These are phyloP conservation scores for Anthophora plumipes DNA, from an alignment of 2,888 invertebrate genomes.

Conservation along the genomic window DNA sequence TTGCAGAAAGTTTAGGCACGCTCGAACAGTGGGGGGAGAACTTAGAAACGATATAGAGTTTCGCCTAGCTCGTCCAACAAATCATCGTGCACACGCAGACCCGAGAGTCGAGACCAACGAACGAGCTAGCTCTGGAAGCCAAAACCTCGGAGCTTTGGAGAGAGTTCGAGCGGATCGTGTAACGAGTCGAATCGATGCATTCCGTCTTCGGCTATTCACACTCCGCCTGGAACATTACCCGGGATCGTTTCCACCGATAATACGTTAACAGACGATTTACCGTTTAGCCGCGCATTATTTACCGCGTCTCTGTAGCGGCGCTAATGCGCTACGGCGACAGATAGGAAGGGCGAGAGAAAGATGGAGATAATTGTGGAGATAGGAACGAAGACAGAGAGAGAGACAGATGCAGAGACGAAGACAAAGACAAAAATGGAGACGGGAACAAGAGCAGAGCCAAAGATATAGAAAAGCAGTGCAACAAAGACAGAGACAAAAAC, in stretches of 20 bases:
- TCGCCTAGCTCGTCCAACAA: constrained; percentile 42
- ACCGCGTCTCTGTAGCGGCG: constrained; percentile 45
- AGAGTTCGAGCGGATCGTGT: constrained; percentile 46
- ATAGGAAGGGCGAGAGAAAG: not conserved
- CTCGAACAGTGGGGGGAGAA: constrained; percentile 15
- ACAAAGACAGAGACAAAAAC: no score
- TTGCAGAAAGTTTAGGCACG: constrained; percentile 34
- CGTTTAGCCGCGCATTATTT: constrained; percentile 68
- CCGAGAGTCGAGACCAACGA: no score
- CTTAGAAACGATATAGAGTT: constrained; percentile 49
- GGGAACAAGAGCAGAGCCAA: no score
- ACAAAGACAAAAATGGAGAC: constrained; percentile 42
- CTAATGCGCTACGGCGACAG: constrained; percentile 37
- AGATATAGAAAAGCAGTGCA: no score
- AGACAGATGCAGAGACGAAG: not conserved
- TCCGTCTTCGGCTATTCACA: constrained; percentile 41
- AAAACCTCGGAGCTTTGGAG: not conserved
- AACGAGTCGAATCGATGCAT: constrained; percentile 57
- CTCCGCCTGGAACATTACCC: constrained; percentile 52
- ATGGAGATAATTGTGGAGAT: no score
- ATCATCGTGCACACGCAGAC: constrained; percentile 41
- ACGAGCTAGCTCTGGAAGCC: no score
- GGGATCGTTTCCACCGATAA: constrained; percentile 67
- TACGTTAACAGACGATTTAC: constrained; percentile 73
- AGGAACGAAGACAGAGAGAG: not conserved